Conservation (phyloP, 2,888 invertebrate species). For the Leucania comma region DNA sequence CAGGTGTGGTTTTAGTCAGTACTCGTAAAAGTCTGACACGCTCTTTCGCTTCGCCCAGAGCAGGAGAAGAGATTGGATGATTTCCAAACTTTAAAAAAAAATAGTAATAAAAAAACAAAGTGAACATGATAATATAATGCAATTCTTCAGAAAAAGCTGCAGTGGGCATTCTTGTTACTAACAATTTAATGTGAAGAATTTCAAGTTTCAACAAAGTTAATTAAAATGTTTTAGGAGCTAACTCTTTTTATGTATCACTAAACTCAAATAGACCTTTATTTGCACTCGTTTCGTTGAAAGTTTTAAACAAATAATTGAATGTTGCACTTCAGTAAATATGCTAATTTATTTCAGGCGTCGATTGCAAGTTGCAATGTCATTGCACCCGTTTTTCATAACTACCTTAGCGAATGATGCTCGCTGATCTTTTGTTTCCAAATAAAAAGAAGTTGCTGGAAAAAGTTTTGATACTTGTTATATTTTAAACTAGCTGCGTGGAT, state of each 20-base stretch:
- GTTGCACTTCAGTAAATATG: slow-evolving; percentile 55
- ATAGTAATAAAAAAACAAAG: too few species aligned
- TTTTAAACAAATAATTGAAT: slow-evolving; percentile 47
- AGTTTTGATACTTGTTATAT: slow-evolving; percentile 22
- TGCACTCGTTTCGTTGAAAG: slow-evolving; percentile 6
- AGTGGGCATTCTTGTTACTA: too few species aligned
- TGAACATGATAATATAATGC: too few species aligned
- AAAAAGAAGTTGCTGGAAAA: slow-evolving; percentile 49
- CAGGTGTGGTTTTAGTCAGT: too few species aligned
- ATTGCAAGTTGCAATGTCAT: slow-evolving; percentile 59
- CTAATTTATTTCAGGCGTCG: slow-evolving; percentile 59
- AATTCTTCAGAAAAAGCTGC: too few species aligned
- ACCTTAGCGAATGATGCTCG: slow-evolving; percentile 39
- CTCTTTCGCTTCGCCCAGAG: too few species aligned
- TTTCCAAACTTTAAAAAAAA: too few species aligned
- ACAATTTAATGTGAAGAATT: not conserved
- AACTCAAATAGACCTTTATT: slow-evolving; percentile 17
- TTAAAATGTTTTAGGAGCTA: not conserved
- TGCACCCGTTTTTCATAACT: slow-evolving; percentile 54
- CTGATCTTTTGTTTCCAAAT: slow-evolving; percentile 50
- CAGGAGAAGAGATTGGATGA: too few species aligned
- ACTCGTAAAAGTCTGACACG: too few species aligned
- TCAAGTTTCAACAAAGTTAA: not conserved
- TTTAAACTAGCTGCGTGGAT: slow-evolving; percentile 5
- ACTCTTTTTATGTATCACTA: slow-evolving; percentile 12